Conservation (phyloP, 2,888 invertebrate species). For the Heliconius aoede region DNA sequence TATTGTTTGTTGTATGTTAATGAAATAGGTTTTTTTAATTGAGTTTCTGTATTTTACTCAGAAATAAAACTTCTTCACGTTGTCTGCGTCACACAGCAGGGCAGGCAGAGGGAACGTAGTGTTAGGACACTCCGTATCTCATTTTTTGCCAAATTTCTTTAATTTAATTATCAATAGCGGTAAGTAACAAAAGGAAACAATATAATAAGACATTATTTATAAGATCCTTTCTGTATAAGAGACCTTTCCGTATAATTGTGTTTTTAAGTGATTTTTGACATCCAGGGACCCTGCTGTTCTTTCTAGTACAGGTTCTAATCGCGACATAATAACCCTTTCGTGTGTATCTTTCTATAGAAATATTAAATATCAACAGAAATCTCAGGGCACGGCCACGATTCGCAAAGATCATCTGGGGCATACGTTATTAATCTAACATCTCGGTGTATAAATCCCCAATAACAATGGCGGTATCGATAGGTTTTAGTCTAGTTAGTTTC, state of each 20-base stretch:
- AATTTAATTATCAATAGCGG: too few relatives aligned
- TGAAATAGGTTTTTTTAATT: background rate
- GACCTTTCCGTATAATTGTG: too few relatives aligned
- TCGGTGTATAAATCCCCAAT: constrained; percentile 44
- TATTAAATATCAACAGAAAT: constrained; percentile 36
- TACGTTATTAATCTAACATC: constrained; percentile 43
- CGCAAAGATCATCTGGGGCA: constrained; percentile 40
- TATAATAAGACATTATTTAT: too few relatives aligned
- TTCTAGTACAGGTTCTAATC: background rate
- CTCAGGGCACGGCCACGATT: constrained; percentile 34
- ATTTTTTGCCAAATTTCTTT: too few relatives aligned
- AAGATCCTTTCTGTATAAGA: too few relatives aligned
- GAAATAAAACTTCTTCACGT: too few relatives aligned
- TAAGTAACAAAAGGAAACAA: too few relatives aligned
- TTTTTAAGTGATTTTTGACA: too few relatives aligned
- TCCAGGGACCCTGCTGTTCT: too few relatives aligned
- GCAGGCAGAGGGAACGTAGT: too few relatives aligned
- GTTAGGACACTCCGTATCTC: too few relatives aligned
- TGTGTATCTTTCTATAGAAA: constrained; percentile 28
- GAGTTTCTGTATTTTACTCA: background rate
- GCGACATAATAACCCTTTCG: background rate
- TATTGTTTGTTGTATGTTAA: background rate
- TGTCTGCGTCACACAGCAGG: too few relatives aligned
- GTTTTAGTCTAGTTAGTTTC: constrained; percentile 18
- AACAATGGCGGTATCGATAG: constrained; percentile 44